A percentile compares a stretch with the other conserved stretches of the same genome.
phyloP scores from a whole-genome alignment of 2,797 vertebrate species.

The Micrastur ruficollis region DNA sequence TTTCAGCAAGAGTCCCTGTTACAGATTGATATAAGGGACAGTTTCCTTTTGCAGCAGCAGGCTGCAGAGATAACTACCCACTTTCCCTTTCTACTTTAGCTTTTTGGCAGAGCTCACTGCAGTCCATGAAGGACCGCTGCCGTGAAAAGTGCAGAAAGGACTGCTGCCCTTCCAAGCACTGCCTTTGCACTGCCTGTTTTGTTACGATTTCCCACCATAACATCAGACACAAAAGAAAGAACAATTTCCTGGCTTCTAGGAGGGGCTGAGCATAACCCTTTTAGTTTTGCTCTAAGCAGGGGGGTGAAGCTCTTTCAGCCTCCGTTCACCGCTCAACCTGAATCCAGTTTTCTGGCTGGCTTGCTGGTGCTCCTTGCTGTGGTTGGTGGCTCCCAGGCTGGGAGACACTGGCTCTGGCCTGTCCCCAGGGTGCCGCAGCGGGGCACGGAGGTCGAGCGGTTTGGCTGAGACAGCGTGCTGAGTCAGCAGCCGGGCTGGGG shows the following conservation, averaged over 20 bases:
- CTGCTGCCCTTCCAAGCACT: neutral
- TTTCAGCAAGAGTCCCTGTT: neutral
- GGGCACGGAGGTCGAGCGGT: fast-evolving
- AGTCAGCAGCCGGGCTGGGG: neutral
- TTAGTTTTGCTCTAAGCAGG: neutral
- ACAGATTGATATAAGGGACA: neutral
- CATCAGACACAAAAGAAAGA: neutral
- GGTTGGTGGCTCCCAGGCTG: fast-evolving
- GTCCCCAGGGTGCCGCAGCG: neutral
- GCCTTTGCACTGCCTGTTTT: neutral
- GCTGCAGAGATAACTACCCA: neutral
- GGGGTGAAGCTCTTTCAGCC: neutral
- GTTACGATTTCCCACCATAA: neutral
- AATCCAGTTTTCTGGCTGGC: neutral
- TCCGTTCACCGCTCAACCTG: neutral
- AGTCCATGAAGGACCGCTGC: neutral
- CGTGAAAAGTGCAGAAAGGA: neutral
- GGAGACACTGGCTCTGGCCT: neutral
- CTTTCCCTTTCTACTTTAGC: neutral
- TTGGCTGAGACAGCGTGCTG: neutral
- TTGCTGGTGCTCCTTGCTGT: neutral
- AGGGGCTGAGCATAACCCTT: neutral
- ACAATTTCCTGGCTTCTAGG: neutral
- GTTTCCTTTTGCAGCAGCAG: neutral
- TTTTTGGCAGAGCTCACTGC: neutral